phyloP scores from a whole-genome alignment of 2,888 invertebrate species.

The Trimorus sp. region DNA sequence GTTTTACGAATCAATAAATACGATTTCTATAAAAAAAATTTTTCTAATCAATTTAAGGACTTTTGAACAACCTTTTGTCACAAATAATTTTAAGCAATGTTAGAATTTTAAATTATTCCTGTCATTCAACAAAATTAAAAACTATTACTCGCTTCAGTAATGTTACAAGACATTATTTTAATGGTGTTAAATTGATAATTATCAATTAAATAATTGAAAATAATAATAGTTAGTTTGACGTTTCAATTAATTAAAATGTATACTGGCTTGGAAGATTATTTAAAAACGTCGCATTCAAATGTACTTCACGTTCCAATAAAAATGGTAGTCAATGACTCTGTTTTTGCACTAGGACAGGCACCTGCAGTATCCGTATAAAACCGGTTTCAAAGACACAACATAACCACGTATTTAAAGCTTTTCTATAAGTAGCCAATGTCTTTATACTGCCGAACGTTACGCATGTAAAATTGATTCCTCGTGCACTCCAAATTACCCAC shows the following conservation, averaged over 20 bases:
- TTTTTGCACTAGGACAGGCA: constrained; percentile 50
- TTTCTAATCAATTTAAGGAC: too few relatives aligned
- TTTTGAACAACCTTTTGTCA: too few relatives aligned
- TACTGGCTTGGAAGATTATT: background rate
- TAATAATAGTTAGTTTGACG: constrained; percentile 2
- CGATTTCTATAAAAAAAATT: background rate
- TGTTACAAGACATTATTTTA: too few relatives aligned
- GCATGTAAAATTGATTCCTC: constrained; percentile 50
- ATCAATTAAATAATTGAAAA: constrained; percentile 3
- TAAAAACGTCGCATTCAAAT: constrained; percentile 16
- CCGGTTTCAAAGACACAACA: constrained; percentile 58
- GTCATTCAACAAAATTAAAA: too few relatives aligned
- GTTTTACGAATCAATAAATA: constrained; percentile 1
- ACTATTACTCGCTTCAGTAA: too few relatives aligned
- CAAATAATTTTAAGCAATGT: too few relatives aligned
- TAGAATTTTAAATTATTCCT: too few relatives aligned
- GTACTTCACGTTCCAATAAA: constrained; percentile 27
- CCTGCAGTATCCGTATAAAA: constrained; percentile 54
- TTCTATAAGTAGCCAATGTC: constrained; percentile 58
- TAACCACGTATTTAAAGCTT: constrained; percentile 48
- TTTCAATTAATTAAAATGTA: constrained; percentile 28
- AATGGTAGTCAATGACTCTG: constrained; percentile 33
- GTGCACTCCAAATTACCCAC: constrained; percentile 62
- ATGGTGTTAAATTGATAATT: background rate
- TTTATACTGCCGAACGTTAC: constrained; percentile 49